Base-by-base conservation (phyloP, 2,113 vertebrate genomes). In the Pseudolaguvia tuberculata region DNA sequence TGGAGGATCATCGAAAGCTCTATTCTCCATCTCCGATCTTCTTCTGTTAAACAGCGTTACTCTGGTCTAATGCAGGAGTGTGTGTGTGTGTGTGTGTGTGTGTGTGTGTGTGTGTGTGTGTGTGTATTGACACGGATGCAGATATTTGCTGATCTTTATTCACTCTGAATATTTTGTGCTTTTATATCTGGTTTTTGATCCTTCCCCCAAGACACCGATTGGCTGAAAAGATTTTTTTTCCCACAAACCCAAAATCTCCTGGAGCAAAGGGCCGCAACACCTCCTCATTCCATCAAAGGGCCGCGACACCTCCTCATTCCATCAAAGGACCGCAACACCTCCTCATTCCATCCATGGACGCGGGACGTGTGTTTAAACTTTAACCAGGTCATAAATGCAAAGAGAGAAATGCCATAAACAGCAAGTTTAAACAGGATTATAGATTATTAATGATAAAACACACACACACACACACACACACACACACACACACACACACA, bases 1-100 rank as follows among this genome's bases (percentile, higher is more conserved):
- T 0, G 95, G 94, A 45, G 94, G 92, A 31, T 93, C 91, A 0
- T 91, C 87, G 3, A 85, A 83, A 1, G 81, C 85, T 0, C 70
- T 29, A 69, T 92, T 92, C 83, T 91, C 86, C 89, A 91, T 92
- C 68, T 58, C 51, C 23, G 78, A 63, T 35, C 12, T 31, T n/a
- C 9, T 21, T 21, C 27, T 45, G 14, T 52, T 13, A 13, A 21
- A 52, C 2, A 73, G 62, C 9, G 9, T 45, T 11, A 61, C 20
- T 29, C 4, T 2, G 1, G 6, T n/a, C 2, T 61, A 10, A 39
- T 14, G 62, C 62, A 65, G 42, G 11, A 17, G 62, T 47, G 39
- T 47, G 14, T 17, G 8, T 23, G 11, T 47, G 62, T 47, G 39
- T 47, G 14, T 17, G 8, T 23, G 11, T 47, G 62, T 47, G n/a